These are phyloP conservation scores for Perodicticus potto DNA, from an alignment of 2,797 vertebrate genomes.

Conservation along the genomic window DNA sequence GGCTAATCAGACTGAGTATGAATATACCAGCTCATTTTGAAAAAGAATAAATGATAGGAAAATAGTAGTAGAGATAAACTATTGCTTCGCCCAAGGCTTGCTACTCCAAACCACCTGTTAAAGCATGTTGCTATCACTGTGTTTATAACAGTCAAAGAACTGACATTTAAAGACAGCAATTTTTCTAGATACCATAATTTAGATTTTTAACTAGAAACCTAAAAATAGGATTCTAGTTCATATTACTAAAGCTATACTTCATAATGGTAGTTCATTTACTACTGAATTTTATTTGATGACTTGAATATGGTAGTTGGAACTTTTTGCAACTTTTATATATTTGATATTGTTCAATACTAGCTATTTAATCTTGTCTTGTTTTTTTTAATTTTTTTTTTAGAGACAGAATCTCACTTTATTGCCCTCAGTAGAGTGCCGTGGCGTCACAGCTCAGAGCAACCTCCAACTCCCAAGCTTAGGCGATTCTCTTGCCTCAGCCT, in stretches of 20 bases:
- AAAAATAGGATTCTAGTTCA: background rate
- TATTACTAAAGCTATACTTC: background rate
- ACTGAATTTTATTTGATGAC: conserved; percentile 49
- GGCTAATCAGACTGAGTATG: conserved; percentile 37
- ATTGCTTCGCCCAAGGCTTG: background rate
- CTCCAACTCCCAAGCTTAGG: no score
- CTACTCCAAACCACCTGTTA: background rate
- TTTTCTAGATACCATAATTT: background rate
- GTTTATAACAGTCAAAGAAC: background rate
- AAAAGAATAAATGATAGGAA: conserved; percentile 12
- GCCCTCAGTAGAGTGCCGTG: no score
- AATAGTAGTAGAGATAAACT: conserved; percentile 14
- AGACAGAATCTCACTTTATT: no score
- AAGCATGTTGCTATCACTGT: background rate
- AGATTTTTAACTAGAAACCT: background rate
- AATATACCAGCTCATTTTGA: background rate
- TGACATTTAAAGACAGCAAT: background rate
- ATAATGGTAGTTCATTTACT: background rate
- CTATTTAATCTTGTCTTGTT: background rate
- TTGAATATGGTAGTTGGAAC: background rate
- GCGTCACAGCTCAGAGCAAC: no score
- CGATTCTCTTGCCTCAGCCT: no score
- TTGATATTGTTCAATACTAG: background rate
- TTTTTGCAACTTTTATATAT: background rate
- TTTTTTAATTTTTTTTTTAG: background rate